A percentile compares a stretch with the other conserved stretches of the same genome.
These are phyloP conservation scores for Caerostris extrusa DNA, from an alignment of 1,140 invertebrate genomes.

Conservation along the genomic window DNA sequence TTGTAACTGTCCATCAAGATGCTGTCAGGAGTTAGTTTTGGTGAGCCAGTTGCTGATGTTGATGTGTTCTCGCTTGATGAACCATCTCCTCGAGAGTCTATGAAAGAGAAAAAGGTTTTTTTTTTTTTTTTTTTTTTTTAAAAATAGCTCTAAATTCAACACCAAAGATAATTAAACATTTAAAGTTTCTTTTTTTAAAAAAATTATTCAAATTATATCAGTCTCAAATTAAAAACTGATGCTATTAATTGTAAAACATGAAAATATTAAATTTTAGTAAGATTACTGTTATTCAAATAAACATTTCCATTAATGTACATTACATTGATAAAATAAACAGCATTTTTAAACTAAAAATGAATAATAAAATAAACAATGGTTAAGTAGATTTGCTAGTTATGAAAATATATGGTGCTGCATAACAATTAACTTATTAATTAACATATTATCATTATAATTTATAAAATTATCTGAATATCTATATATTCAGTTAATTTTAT, in stretches of 20 bases:
- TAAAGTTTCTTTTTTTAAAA: background rate
- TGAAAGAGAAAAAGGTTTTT: background rate
- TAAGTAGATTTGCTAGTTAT: too few species aligned
- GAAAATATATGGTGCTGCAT: too few species aligned
- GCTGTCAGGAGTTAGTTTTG: conserved; percentile 61
- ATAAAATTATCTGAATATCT: too few species aligned
- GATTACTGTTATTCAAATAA: too few species aligned
- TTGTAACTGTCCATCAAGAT: conserved; percentile 17
- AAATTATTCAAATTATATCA: background rate
- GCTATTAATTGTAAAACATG: too few species aligned
- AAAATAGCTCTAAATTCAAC: background rate
- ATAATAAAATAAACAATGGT: too few species aligned
- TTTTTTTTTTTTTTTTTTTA: background rate
- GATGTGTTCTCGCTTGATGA: conserved; percentile 74
- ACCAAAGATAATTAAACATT: background rate
- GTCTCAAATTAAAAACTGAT: background rate
- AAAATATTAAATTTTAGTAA: too few species aligned
- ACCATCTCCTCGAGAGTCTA: conserved; percentile 75
- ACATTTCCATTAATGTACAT: too few species aligned
- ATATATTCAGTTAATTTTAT: too few species aligned
- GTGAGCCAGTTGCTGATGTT: conserved; percentile 63
- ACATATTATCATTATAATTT: too few species aligned
- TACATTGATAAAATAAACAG: too few species aligned
- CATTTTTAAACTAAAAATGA: background rate
- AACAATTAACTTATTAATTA: too few species aligned